Evolutionary conservation across 1,140 invertebrate genomes (phyloP).

Genomic region (Streblospio benedicti): DNA sequence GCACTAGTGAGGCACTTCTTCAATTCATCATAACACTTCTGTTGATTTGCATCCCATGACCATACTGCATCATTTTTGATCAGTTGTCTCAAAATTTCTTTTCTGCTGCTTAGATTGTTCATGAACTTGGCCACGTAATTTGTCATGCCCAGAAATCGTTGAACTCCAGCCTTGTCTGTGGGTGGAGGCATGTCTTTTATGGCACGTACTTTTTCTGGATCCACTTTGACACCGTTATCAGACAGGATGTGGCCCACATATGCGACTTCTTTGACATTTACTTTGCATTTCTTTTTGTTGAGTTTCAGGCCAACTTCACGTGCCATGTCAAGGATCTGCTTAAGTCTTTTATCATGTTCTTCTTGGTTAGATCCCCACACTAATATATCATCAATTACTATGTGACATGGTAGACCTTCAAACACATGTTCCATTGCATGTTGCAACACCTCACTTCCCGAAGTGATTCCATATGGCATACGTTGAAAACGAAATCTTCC

Average conservation of each 20-base stretch:
- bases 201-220: background rate
- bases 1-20: too few species aligned
- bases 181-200: background rate
- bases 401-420: background rate
- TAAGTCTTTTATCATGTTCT: slow-evolving; percentile 1
- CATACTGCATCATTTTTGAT: background rate
- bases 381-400: background rate
- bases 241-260: background rate
- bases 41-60: background rate
- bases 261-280: background rate
- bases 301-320: background rate
- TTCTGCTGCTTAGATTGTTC: background rate
- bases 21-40: too few species aligned
- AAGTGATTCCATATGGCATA: slow-evolving; percentile 3
- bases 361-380: background rate
- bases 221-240: background rate
- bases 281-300: background rate
- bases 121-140: slow-evolving; percentile 1
- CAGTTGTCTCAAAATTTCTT: background rate
- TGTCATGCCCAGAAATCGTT: background rate
- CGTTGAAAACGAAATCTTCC: background rate
- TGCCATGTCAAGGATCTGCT: background rate
- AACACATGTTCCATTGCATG: slow-evolving; percentile 1
- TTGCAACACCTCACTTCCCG: background rate
- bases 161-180: background rate